Evolutionary conservation across 2,113 vertebrate species (phyloP).

Genomic region (Pomatostomus ruficeps): DNA sequence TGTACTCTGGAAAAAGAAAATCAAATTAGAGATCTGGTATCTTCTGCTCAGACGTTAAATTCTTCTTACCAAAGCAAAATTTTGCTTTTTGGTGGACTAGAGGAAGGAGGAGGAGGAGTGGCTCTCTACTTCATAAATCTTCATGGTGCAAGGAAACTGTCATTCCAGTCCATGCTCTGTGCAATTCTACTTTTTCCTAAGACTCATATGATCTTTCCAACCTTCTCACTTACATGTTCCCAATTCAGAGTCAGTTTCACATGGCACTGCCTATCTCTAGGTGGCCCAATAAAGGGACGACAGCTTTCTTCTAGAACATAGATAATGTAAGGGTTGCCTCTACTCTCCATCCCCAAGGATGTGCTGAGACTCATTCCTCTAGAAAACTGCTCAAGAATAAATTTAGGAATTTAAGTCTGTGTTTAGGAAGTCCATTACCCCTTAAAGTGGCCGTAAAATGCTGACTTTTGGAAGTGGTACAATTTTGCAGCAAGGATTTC

Average conservation of each 20-base stretch:
- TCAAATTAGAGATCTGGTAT: not conserved
- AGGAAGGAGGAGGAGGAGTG: not conserved
- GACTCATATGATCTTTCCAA: not conserved
- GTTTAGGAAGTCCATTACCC: not conserved
- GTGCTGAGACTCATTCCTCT: not conserved
- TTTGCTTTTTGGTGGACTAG: not conserved
- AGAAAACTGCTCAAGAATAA: not conserved
- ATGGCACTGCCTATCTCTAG: too few species aligned
- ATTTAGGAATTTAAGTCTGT: not conserved
- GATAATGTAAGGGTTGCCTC: not conserved
- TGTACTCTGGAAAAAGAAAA: not conserved
- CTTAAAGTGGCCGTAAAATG: not conserved
- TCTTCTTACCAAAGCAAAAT: not conserved
- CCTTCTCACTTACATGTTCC: not conserved
- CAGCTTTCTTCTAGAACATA: not conserved
- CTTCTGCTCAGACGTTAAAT: not conserved
- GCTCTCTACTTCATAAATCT: not conserved
- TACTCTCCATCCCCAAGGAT: not conserved
- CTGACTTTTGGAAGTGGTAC: not conserved
- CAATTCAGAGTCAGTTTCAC: not conserved
- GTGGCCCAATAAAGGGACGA: not conserved
- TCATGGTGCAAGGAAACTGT: not conserved
- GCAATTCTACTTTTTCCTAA: not conserved
- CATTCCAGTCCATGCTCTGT: rapidly evolving
- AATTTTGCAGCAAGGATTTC: not conserved